Evolutionary conservation across 1,140 invertebrate species (phyloP).

Genomic region (Philotrypesis tridentata): DNA sequence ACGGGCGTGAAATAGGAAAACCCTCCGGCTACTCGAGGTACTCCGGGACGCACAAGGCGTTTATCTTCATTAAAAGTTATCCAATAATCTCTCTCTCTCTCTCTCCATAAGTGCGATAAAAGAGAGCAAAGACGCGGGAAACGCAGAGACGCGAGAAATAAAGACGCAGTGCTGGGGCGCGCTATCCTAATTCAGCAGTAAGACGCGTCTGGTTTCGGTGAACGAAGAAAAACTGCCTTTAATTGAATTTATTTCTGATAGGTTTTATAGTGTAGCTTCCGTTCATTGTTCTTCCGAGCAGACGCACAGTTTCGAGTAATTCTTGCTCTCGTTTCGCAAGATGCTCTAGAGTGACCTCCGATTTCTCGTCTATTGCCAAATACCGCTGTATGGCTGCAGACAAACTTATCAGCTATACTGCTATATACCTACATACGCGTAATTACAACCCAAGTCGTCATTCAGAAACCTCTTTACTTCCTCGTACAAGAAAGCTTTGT

Average conservation of each 20-base stretch:
- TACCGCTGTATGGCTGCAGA: too few species aligned
- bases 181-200: conserved; percentile 46
- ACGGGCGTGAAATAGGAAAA: not conserved
- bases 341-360: not conserved
- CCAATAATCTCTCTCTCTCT: conserved; percentile 20
- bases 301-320: not conserved
- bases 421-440: too few species aligned
- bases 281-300: not conserved
- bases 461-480: too few species aligned
- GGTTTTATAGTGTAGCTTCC: not conserved
- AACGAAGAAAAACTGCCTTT: not conserved
- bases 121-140: too few species aligned
- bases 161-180: not conserved
- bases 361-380: not conserved
- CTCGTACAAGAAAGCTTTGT: too few species aligned
- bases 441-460: too few species aligned
- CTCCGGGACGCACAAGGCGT: not conserved
- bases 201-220: not conserved
- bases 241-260: conserved; percentile 11
- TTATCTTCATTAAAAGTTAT: conserved; percentile 42
- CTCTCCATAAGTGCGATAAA: conserved; percentile 23
- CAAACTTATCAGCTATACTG: too few species aligned
- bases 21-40: not conserved
- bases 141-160: not conserved
- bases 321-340: not conserved